Conservation (phyloP, 2,888 invertebrate species). For the Brachyopa scutellaris region DNA sequence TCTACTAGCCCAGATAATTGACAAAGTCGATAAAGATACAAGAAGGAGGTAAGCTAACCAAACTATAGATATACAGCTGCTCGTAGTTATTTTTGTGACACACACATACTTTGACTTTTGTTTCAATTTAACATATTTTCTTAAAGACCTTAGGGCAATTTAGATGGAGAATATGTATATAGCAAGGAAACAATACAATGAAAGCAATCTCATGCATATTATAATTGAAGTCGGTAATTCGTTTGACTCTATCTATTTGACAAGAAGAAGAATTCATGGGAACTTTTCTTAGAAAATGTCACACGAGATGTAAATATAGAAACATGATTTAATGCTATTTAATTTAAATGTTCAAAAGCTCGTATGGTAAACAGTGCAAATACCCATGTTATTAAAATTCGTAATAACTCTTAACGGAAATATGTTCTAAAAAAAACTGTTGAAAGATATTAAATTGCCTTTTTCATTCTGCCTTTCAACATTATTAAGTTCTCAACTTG, state of each 20-base stretch:
- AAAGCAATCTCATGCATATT: not conserved
- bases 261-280: not conserved
- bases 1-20: not conserved
- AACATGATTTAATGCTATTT: no score
- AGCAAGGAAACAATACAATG: not conserved
- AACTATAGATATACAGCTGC: not conserved
- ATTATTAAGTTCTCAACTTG: no score
- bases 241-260: not conserved
- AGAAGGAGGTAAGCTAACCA: not conserved
- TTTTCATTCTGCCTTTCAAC: no score
- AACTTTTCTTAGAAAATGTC: not conserved
- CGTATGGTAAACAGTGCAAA: no score
- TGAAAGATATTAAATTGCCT: no score
- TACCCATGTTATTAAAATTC: no score
- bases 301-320: no score
- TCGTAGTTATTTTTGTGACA: no score
- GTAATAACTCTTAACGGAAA: no score
- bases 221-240: not conserved
- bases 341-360: no score
- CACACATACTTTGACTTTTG: slow-evolving; percentile 4
- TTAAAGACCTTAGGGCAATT: not conserved
- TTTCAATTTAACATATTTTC: not conserved
- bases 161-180: not conserved
- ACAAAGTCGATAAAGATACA: slow-evolving; percentile 1
- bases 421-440: no score